Evolutionary conservation across 2,113 vertebrate species (phyloP), one percentile per base, ranked within the genome.

Genomic region (Passer montanus): DNA sequence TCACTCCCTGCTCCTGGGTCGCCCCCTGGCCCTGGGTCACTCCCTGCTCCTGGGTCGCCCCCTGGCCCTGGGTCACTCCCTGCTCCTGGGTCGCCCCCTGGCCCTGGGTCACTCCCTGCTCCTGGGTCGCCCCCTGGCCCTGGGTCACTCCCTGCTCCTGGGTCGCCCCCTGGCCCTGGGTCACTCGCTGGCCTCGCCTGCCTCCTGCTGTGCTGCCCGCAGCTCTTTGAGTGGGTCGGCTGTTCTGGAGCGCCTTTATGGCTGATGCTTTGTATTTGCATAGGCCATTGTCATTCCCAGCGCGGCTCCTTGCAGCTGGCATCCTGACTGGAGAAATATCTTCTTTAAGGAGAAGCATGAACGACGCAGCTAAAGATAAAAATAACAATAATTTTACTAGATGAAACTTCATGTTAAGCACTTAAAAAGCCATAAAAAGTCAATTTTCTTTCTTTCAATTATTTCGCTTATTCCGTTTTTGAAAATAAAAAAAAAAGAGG

Each of bases 351-450:
- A 95, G 95, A 95, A 87, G 82, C 95, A 94, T 63, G 93, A 96
- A 84, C 31, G 30, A 62, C 3, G 3, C 93, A 95, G 95, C 94
- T 94, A 89, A 90, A 96, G 96, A 97, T 97, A 97, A 97, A 97
- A 97, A 97, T 95, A 97, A 94, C 92, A 91, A 96, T 97, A 92
- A 95, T 95, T 96, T 96, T 93, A 75, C 89, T 76, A 91, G 93
- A 97, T 97, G 97, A 95, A 96, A 90, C 90, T 97, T 97, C 96
- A 84, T 95, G 97, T 93, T 91, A 97, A 96, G 95, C 95, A 95
- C 95, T 97, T 97, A 97, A 95, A 95, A 97, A 91, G 95, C 96
- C 95, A 96, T 96, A 96, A 97, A 97, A 97, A 96, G 86, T 96
- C 90, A 90, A 93, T 96, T 97, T 96, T 90, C 94, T 94, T 88